Conservation (phyloP, 2,888 invertebrate species). For the Limnephilus auricula region DNA sequence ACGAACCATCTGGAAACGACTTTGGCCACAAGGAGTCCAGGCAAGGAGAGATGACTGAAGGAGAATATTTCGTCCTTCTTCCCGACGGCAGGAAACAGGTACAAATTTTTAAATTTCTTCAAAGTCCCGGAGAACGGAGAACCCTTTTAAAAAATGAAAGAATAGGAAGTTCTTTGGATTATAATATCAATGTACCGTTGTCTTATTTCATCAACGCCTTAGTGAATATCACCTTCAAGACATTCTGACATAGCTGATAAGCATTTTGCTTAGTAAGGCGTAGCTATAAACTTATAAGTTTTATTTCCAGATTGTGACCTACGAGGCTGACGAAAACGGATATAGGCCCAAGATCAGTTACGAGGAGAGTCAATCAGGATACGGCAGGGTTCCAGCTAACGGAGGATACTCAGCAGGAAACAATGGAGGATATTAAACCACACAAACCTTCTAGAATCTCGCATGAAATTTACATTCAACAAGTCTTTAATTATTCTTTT, state of each 20-base stretch:
- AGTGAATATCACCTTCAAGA: too few species aligned
- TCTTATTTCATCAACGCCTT: too few species aligned
- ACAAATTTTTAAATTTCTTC: constrained; percentile 72
- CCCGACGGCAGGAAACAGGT: constrained; percentile 85
- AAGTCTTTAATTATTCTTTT: neutral
- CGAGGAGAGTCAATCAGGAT: constrained; percentile 77
- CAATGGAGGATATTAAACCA: too few species aligned
- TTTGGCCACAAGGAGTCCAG: constrained; percentile 83
- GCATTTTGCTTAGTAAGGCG: too few species aligned
- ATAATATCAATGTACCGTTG: too few species aligned
- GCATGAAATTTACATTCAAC: neutral
- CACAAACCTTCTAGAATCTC: neutral
- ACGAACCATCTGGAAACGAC: constrained; percentile 80
- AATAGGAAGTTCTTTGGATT: too few species aligned
- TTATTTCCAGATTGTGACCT: too few species aligned
- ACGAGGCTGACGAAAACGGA: constrained; percentile 81
- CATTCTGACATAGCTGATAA: too few species aligned
- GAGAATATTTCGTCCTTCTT: constrained; percentile 79
- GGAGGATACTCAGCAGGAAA: constrained; percentile 61
- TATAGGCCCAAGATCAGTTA: constrained; percentile 83
- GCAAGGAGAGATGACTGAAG: constrained; percentile 80
- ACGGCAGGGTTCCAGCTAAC: constrained; percentile 66
- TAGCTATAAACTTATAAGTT: too few species aligned
- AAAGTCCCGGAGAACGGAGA: too few species aligned
- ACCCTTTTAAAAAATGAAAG: too few species aligned